Conservation (phyloP, 2,113 vertebrate species). For the Dolichotis patagonum region DNA sequence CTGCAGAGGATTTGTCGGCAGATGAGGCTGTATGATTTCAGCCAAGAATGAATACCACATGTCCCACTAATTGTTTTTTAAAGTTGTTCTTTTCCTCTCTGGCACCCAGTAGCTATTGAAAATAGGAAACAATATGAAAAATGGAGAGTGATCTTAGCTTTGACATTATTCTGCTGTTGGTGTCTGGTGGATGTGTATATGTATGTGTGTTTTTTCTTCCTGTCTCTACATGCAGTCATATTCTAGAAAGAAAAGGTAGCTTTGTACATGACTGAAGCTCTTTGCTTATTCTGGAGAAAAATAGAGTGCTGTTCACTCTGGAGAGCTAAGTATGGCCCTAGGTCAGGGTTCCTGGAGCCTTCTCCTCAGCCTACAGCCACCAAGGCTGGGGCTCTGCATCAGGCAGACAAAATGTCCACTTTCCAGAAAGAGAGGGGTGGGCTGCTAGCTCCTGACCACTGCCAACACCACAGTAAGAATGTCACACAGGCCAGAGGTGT, state of each 20-base stretch:
- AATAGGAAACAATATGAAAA: constrained; percentile 78
- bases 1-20: constrained; percentile 87
- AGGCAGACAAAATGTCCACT: background rate
- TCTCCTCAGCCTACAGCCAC: background rate
- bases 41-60: constrained; percentile 87
- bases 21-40: constrained; percentile 85
- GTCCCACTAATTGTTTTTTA: constrained; percentile 90
- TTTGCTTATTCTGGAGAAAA: constrained; percentile 7
- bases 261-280: background rate
- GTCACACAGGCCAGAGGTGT: background rate
- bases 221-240: background rate
- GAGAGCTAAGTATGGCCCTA: background rate
- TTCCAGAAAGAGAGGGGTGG: background rate
- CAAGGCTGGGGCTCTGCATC: accelerated
- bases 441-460: background rate
- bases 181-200: background rate
- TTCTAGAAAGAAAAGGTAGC: background rate
- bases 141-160: constrained; percentile 63
- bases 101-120: constrained; percentile 82
- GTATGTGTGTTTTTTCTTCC: too few relatives aligned
- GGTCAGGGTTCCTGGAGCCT: background rate
- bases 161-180: constrained; percentile 55
- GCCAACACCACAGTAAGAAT: background rate
- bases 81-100: constrained; percentile 85
- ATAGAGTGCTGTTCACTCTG: background rate